These are phyloP conservation scores for Tangara arthus DNA, from an alignment of 2,797 vertebrate genomes.

Conservation along the genomic window DNA sequence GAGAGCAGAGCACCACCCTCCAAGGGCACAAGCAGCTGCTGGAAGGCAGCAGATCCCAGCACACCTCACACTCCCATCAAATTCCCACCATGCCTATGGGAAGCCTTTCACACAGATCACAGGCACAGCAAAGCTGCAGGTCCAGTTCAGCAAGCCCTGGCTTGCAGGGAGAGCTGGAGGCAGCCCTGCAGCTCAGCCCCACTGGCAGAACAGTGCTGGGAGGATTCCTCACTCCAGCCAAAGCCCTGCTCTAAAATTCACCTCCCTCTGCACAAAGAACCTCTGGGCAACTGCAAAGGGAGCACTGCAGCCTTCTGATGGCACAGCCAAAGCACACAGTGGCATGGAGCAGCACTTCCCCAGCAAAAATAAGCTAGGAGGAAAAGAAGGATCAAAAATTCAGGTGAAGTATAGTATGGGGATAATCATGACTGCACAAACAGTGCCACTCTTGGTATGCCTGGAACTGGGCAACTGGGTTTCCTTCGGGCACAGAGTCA, in stretches of 20 bases:
- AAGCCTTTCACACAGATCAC: background rate
- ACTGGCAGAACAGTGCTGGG: fast-evolving
- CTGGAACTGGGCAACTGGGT: background rate
- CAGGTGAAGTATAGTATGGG: background rate
- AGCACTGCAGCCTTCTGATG: background rate
- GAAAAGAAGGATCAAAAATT: background rate
- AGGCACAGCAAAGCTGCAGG: slow-evolving; percentile 23
- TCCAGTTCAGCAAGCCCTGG: background rate
- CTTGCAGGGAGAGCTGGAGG: background rate
- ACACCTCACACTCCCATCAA: background rate
- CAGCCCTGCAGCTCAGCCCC: background rate
- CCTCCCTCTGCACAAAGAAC: background rate
- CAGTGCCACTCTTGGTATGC: background rate
- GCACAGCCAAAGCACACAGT: background rate
- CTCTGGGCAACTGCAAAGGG: background rate
- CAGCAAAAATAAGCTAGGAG: background rate
- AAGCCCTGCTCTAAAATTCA: background rate
- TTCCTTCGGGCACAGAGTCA: background rate
- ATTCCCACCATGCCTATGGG: background rate
- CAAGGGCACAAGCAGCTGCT: background rate
- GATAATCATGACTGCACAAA: background rate
- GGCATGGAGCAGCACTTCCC: fast-evolving
- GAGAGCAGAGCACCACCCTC: background rate
- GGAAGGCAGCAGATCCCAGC: background rate
- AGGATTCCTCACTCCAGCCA: background rate